Evolutionary conservation across 37 sponge, comb jelly and placozoan species (phyloP).

Genomic region (Geodia barretti): DNA sequence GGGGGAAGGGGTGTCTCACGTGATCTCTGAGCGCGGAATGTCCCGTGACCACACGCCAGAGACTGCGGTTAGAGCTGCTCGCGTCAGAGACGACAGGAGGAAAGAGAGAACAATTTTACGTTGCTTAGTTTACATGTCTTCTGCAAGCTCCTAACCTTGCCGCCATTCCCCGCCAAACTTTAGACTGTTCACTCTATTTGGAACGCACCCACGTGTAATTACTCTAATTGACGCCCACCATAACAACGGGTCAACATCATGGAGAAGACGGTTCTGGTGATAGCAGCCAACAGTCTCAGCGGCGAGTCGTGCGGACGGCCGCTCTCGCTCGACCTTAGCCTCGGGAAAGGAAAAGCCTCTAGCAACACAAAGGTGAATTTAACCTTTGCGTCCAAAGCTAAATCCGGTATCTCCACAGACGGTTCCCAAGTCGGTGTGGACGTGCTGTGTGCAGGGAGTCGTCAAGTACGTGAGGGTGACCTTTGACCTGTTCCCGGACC

Average conservation of each 20-base stretch:
- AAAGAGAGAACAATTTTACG: too few species aligned
- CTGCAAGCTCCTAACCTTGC: too few species aligned
- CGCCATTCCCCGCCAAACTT: neutral
- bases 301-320: slow-evolving; percentile 15
- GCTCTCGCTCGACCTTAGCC: slow-evolving; percentile 42
- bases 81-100: neutral
- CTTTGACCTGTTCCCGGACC: slow-evolving; percentile 80
- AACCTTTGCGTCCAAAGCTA: too few species aligned
- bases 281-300: slow-evolving; percentile 55
- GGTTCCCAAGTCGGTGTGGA: slow-evolving; percentile 79
- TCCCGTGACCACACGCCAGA: slow-evolving; percentile 55
- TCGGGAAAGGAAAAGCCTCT: neutral
- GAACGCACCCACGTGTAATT: neutral
- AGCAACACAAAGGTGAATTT: too few species aligned
- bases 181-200: neutral
- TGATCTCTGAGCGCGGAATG: slow-evolving; percentile 40
- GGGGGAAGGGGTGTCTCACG: slow-evolving; percentile 20
- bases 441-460: slow-evolving; percentile 76
- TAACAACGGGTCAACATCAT: slow-evolving; percentile 6
- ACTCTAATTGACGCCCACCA: neutral
- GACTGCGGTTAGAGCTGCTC: slow-evolving; percentile 42
- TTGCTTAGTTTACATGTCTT: too few species aligned
- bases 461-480: slow-evolving; percentile 81
- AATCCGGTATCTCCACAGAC: neutral
- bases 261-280: slow-evolving; percentile 83